Evolutionary conservation across 2,113 vertebrate genomes (phyloP), one percentile per base, ranked within the genome.

Genomic region (Pampusana beccarii): DNA sequence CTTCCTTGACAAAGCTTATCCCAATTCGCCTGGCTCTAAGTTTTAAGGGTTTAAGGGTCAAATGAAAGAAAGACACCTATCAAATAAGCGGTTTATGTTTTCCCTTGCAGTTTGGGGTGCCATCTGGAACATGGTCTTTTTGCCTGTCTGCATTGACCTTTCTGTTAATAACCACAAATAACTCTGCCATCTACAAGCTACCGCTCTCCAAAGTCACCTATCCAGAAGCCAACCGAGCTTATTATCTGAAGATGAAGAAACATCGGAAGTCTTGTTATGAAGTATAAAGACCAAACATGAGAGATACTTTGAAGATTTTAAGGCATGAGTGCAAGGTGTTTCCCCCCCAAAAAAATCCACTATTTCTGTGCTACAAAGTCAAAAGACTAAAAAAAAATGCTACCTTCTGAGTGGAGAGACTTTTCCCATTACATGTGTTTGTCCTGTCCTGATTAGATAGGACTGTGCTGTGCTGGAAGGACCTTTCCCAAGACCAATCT

Each of bases 71-170:
- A 53, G 19, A 10, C 16, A 6, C 1, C 2, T 0, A 18, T 33
- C 42, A 54, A 92, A 80, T 1, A 24, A 1, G 12, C 17, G 33
- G 2, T 67, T 62, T 92, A 9, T 62, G 1, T 60, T 92, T 80
- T 65, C 24, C 21, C 50, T 48, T 82, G 31, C 96, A 99, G 99
- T 98, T 99, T 92, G 99, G 99, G 61, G 77, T 99, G 69, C 99
- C 99, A 7, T 90, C 99, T 15, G 99, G 99, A 92, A 99, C 99
- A 23, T 99, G 99, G 99, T 98, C 99, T 38, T 99, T 99, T 92
- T 99, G 99, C 93, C 95, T 99, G n/a, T 99, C 99, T 1, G 98
- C 99, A 0, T 98, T 99, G 83, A 99, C 97, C 26, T 99, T 99
- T 95, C 98, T 99, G 81, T 98, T 99, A 33, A 88, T 99, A 91